phyloP scores from a whole-genome alignment of 2,888 invertebrate species.

The Herminia tarsipennalis region DNA sequence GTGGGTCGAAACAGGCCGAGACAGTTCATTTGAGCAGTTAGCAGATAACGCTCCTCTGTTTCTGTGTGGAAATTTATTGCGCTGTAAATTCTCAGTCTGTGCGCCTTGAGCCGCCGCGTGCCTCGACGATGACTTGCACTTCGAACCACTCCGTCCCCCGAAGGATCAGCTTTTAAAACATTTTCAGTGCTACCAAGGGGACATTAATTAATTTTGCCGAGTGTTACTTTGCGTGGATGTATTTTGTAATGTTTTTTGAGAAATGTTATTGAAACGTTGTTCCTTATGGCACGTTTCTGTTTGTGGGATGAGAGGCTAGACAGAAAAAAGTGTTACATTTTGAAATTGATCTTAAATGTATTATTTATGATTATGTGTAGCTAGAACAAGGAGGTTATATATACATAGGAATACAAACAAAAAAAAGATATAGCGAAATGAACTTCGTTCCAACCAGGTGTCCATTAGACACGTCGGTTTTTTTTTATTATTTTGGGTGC shows the following conservation, averaged over 20 bases:
- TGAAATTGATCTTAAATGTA: too few species aligned
- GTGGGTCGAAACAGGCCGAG: conserved; percentile 54
- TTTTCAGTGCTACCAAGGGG: conserved; percentile 65
- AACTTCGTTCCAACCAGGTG: too few species aligned
- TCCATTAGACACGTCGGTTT: too few species aligned
- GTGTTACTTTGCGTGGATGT: conserved; percentile 63
- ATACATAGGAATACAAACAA: too few species aligned
- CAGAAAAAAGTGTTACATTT: too few species aligned
- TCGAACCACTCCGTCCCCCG: conserved; percentile 50
- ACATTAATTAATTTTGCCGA: conserved; percentile 80
- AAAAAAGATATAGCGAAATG: too few species aligned
- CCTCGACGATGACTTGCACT: conserved; percentile 76
- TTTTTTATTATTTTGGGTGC: too few species aligned
- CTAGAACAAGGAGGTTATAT: too few species aligned
- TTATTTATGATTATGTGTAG: too few species aligned
- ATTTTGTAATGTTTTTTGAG: conserved; percentile 54
- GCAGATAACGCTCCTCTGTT: conserved; percentile 73
- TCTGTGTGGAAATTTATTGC: conserved; percentile 74
- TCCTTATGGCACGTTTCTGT: conserved; percentile 21
- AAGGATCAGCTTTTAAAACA: conserved; percentile 68
- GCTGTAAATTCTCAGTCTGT: conserved; percentile 69
- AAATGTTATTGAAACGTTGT: conserved; percentile 15
- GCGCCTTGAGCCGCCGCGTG: conserved; percentile 27
- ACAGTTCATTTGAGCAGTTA: conserved; percentile 79
- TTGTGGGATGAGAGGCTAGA: too few species aligned